Evolutionary conservation across 2,888 invertebrate species (phyloP).

Genomic region (Macrosiphum euphorbiae): DNA sequence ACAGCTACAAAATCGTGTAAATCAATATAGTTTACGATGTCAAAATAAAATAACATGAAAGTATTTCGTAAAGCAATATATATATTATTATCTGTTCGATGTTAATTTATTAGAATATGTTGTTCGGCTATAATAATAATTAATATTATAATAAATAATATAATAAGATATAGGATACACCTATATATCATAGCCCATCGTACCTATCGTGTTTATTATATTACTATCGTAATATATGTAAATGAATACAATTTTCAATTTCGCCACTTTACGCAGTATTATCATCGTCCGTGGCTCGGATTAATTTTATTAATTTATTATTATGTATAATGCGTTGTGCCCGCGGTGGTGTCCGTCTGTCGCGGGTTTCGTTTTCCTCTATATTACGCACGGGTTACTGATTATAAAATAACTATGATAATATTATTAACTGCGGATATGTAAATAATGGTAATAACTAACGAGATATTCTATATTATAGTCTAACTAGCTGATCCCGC

Average conservation of each 20-base stretch:
- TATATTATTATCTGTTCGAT: neutral
- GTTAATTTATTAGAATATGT: neutral
- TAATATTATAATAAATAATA: neutral
- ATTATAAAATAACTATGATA: neutral
- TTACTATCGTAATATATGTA: neutral
- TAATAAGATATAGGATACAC: neutral
- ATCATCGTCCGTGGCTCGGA: neutral
- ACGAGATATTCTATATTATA: neutral
- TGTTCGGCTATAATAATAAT: neutral
- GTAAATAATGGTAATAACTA: neutral
- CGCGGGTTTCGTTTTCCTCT: neutral
- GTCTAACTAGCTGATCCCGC: too few species aligned
- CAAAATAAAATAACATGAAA: neutral
- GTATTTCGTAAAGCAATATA: neutral
- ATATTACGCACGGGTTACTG: neutral
- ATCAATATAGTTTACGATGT: too few species aligned
- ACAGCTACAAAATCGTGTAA: too few species aligned
- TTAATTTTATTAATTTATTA: conserved; percentile 13
- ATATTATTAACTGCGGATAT: neutral
- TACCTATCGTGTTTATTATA: neutral
- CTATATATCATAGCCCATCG: neutral
- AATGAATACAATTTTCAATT: neutral
- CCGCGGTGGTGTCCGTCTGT: neutral
- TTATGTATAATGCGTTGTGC: neutral
- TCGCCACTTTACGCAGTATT: neutral